These are phyloP conservation scores for Adoxophyes honmai DNA, from an alignment of 1,140 invertebrate genomes.

Conservation along the genomic window DNA sequence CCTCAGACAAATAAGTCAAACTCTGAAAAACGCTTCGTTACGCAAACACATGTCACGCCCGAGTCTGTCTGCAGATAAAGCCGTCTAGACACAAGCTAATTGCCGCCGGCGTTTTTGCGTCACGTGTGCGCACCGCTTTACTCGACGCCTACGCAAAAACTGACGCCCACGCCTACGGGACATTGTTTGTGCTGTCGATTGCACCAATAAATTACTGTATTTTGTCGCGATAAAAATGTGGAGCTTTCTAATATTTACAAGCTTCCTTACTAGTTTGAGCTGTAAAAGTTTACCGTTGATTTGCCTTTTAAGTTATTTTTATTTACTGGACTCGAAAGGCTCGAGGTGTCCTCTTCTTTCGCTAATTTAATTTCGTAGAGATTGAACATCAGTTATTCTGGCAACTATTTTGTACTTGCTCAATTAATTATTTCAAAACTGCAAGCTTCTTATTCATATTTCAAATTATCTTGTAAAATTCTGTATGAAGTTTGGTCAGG, in stretches of 20 bases:
- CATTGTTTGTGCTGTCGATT: constrained; percentile 6
- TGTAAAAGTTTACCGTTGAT: too few species aligned
- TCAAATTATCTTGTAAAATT: too few species aligned
- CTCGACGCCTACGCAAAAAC: constrained; percentile 9
- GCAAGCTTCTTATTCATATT: too few species aligned
- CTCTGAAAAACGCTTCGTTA: background rate
- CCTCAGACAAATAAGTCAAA: background rate
- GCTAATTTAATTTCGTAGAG: too few species aligned
- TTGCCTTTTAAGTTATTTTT: too few species aligned
- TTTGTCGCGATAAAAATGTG: background rate
- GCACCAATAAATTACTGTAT: constrained; percentile 6
- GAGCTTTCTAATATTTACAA: background rate
- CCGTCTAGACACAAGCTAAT: constrained; percentile 14
- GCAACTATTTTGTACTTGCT: too few species aligned
- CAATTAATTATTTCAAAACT: too few species aligned
- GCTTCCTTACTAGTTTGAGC: too few species aligned
- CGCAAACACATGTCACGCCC: constrained; percentile 10
- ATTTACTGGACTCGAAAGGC: too few species aligned
- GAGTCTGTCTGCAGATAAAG: constrained; percentile 5
- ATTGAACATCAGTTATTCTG: too few species aligned
- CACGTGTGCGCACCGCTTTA: constrained; percentile 1
- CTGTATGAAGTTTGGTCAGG: too few species aligned
- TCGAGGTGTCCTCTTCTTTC: too few species aligned
- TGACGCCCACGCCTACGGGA: constrained; percentile 3
- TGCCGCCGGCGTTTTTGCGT: constrained; percentile 6